phyloP scores from a whole-genome alignment of 2,797 vertebrate species.

The Nannoperca australis region DNA sequence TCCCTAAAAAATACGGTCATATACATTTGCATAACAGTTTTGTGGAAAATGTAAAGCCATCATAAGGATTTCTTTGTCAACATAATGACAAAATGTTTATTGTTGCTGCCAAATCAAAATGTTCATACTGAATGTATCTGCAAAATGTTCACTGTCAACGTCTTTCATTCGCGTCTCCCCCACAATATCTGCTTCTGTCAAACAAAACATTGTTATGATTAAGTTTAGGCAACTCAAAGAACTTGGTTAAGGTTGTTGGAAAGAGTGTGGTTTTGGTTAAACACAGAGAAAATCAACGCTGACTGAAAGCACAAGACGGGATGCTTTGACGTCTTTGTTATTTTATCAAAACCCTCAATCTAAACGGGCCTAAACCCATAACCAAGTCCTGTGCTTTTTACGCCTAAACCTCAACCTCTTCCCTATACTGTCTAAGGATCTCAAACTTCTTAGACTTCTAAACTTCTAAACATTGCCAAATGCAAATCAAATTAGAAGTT shows the following conservation, averaged over 20 bases:
- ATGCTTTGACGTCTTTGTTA: neutral
- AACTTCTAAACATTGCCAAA: neutral
- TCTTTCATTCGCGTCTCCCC: neutral
- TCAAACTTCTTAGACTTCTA: neutral
- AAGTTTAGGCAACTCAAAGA: constrained; percentile 5
- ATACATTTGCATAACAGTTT: constrained; percentile 4
- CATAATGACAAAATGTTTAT: neutral
- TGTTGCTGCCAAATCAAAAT: constrained; percentile 8
- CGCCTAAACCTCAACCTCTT: constrained; percentile 1
- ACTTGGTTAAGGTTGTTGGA: neutral
- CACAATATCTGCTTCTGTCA: neutral
- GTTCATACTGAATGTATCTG: neutral
- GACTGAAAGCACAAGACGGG: constrained; percentile 10
- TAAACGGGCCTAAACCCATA: neutral
- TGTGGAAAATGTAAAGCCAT: neutral
- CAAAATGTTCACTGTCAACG: neutral
- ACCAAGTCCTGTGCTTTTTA: constrained; percentile 10
- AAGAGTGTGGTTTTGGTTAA: neutral
- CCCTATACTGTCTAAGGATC: neutral
- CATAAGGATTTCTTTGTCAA: neutral
- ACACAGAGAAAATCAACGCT: neutral
- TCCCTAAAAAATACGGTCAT: neutral
- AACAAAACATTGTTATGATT: neutral
- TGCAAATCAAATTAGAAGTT: constrained; percentile 5
- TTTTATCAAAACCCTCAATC: constrained; percentile 22